Evolutionary conservation across 1,140 invertebrate genomes (phyloP).

Genomic region (Gyrodactylus salaris): DNA sequence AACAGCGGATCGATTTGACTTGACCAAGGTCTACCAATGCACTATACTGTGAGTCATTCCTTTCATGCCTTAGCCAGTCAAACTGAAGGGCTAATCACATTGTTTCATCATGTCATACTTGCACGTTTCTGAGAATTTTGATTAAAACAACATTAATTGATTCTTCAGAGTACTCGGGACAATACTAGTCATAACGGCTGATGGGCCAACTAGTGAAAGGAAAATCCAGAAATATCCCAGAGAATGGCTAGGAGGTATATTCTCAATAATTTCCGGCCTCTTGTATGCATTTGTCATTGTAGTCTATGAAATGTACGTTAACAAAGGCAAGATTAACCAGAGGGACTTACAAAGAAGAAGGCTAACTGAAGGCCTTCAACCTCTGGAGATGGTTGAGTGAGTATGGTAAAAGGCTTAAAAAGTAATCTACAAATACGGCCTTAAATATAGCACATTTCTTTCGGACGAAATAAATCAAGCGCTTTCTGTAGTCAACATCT

Average conservation of each 20-base stretch:
- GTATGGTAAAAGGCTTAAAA: not conserved
- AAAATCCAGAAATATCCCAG: not conserved
- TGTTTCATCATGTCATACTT: too few species aligned
- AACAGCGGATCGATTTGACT: not conserved
- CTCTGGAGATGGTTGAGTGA: not conserved
- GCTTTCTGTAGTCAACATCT: too few species aligned
- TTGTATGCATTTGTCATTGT: not conserved
- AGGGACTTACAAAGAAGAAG: not conserved
- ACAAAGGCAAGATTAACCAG: not conserved
- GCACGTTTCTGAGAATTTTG: too few species aligned
- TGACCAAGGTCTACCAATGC: not conserved
- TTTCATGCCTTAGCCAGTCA: too few species aligned
- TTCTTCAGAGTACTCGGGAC: not conserved
- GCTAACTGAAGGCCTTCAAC: not conserved
- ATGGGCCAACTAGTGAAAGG: not conserved
- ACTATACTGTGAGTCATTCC: not conserved
- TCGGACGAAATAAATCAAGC: too few species aligned
- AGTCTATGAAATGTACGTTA: not conserved
- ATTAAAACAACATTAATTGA: too few species aligned
- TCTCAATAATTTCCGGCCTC: not conserved
- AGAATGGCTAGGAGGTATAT: not conserved
- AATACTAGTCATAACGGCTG: not conserved
- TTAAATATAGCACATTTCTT: too few species aligned
- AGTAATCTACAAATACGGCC: too few species aligned
- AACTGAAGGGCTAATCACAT: too few species aligned